Evolutionary conservation across 2,113 vertebrate genomes (phyloP).

Genomic region (Pachyramphus minor): DNA sequence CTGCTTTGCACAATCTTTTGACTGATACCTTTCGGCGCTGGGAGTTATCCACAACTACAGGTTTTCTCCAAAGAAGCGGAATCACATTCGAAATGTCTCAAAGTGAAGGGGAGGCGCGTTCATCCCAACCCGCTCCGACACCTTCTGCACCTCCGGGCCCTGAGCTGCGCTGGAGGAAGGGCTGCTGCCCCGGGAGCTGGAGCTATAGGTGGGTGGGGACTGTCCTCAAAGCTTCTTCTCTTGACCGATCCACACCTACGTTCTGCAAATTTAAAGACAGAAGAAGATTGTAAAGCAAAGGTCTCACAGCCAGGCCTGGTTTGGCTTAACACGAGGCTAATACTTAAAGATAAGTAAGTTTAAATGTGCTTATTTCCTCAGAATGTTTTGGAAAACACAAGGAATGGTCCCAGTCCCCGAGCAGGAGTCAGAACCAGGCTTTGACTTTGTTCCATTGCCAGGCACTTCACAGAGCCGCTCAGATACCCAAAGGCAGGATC

Average conservation of each 20-base stretch:
- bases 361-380: fast-evolving
- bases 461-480: background rate
- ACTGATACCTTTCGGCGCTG: background rate
- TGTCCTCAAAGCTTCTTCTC: constrained; percentile 84
- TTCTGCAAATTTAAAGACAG: constrained; percentile 75
- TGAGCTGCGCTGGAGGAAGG: constrained; percentile 7
- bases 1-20: background rate
- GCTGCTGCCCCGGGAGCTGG: background rate
- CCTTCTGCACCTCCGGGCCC: background rate
- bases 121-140: background rate
- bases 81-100: background rate
- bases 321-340: fast-evolving
- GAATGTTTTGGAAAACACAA: background rate
- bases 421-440: background rate
- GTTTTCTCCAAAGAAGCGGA: background rate
- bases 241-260: constrained; percentile 81
- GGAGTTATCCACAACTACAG: background rate
- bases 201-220: constrained; percentile 84
- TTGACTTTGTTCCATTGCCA: fast-evolving
- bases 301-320: fast-evolving
- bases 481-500: background rate
- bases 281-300: background rate
- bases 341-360: background rate
- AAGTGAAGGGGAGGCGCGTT: background rate
- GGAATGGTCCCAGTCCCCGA: background rate